Conservation (phyloP, 35 echinoderm and acorn worm genomes). For the Nesometra sesokonis region DNA sequence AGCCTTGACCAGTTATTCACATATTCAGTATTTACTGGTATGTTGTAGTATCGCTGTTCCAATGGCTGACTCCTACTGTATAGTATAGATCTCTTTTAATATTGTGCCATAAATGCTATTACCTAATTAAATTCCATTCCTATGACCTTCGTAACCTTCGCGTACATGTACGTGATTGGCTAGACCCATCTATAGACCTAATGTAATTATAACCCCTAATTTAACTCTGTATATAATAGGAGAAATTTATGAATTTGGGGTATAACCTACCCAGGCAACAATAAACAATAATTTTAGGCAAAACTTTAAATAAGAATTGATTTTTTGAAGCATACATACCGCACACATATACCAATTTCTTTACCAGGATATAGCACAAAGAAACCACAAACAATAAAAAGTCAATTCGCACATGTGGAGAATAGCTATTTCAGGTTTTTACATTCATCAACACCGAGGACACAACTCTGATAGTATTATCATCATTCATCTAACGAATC, state of each 20-base stretch:
- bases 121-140: neutral
- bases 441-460: neutral
- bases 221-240: neutral
- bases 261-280: neutral
- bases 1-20: neutral
- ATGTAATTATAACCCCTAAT: conserved; percentile 1
- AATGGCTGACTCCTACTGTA: neutral
- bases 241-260: neutral
- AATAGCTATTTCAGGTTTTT: neutral
- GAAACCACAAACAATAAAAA: neutral
- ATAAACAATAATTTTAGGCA: neutral
- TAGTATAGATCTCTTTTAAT: neutral
- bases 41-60: neutral
- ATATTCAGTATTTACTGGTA: neutral
- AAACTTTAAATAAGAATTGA: neutral
- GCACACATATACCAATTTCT: neutral
- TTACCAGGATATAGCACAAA: neutral
- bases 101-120: neutral
- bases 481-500: neutral
- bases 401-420: neutral
- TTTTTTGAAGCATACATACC: neutral
- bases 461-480: neutral
- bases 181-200: neutral
- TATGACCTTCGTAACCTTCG: neutral
- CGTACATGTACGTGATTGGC: neutral